Evolutionary conservation across 2,888 invertebrate genomes (phyloP).

Genomic region (Oxyteleia sp.): DNA sequence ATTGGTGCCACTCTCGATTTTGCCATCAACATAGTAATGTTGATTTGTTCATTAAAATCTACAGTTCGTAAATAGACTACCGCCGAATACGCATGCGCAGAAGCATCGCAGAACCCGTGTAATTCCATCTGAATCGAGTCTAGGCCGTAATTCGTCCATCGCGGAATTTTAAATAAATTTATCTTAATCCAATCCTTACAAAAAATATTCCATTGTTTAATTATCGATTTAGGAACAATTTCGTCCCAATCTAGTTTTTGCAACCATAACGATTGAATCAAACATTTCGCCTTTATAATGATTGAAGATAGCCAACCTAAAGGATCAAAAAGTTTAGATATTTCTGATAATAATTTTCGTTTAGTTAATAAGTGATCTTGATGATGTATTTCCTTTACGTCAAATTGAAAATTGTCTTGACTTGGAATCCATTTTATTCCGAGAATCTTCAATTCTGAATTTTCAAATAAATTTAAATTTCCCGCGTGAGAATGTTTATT

Average conservation of each 20-base stretch:
- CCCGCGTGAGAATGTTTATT: no score
- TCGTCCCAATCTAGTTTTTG: constrained; percentile 15
- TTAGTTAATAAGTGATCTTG: not conserved
- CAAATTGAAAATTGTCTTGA: no score
- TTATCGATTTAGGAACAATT: not conserved
- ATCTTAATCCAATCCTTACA: not conserved
- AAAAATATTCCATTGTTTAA: not conserved
- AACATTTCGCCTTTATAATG: constrained; percentile 5
- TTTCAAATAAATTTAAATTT: not conserved
- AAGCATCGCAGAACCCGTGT: constrained; percentile 4
- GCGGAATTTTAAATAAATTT: not conserved
- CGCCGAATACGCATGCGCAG: not conserved
- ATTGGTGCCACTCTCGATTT: not conserved
- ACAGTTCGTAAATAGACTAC: not conserved
- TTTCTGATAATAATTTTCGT: constrained; percentile 4
- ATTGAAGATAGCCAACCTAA: constrained; percentile 1
- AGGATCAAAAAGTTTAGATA: constrained; percentile 7
- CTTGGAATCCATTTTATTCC: constrained; percentile 3
- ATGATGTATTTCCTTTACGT: no score
- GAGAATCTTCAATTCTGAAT: constrained; percentile 1
- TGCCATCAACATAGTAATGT: not conserved
- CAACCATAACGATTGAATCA: not conserved
- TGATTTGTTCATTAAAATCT: not conserved
- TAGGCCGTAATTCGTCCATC: not conserved
- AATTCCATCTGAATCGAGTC: not conserved